Base-by-base conservation (phyloP, 1,140 invertebrate genomes). In the Cotesia glomerata region DNA sequence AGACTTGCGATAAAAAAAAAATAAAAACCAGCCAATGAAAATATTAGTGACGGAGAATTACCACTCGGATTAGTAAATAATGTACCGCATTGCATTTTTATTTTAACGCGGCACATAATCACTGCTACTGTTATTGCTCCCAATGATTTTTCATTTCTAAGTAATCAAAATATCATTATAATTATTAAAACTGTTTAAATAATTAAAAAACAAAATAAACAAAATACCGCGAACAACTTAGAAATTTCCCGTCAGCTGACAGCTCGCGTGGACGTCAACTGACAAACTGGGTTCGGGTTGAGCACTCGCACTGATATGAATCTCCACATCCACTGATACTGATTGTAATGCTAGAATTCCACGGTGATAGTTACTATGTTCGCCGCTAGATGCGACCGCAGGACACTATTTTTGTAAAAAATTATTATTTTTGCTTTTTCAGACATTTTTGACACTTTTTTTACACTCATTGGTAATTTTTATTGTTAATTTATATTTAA, bases 61-160 rank as follows among this genome's bases (percentile, higher is more conserved):
- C 1, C 16, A 58, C 56, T 26, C 56, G 9, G 5, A 9, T 11
- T 26, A 58, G 16, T 18, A 7, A 18, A 14, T 76, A 70, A 78
- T 49, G 75, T 83, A 76, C 77, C 82, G 81, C 84, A 84, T 81
- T 82, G 82, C 80, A 84, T 82, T 82, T 86, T 86, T 82, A 86
- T 84, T 77, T 84, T 84, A 80, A 83, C 85, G 79, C 83, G 77
- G 68, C 79, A 81, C 79, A 84, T 26, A 26, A 26, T 82, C 86
- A 67, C 34, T 86, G 86, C 77, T 83, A 83, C 64, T 26, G 26
- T 26, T 26, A 26, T 26, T 26, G 26, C 26, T 26, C 26, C 26
- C 26, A 26, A 1, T 26, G 26, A 26, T 26, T 26, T 26, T 26
- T 26, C 26, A 26, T 26, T 26, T 26, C 26, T 26, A 3, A 26